Evolutionary conservation across 2,888 invertebrate species (phyloP).

Genomic region (Tachina grossa): DNA sequence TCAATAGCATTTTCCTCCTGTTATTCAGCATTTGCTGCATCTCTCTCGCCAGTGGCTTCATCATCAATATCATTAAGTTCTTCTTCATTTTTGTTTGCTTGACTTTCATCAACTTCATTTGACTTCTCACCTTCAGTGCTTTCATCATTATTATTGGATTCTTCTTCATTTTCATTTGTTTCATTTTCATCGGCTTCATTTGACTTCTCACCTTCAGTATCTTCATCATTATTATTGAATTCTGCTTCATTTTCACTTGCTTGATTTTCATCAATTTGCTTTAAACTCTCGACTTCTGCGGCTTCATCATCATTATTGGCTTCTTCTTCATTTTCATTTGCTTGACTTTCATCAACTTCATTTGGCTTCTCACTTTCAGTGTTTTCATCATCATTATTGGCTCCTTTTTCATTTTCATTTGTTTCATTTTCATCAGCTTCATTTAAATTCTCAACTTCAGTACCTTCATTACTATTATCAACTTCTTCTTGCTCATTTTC

Average conservation of each 20-base stretch:
- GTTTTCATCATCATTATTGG: background rate
- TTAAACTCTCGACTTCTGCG: background rate
- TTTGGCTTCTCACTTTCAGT: background rate
- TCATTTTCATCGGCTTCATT: background rate
- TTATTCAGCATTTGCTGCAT: too few species aligned
- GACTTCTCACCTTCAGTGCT: background rate
- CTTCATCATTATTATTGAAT: background rate
- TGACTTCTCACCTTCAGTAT: background rate
- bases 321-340: background rate
- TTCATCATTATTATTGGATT: too few species aligned
- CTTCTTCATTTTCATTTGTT: background rate
- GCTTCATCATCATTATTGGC: background rate
- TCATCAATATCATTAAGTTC: too few species aligned
- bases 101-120: background rate
- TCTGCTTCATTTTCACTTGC: background rate
- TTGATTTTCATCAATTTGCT: background rate
- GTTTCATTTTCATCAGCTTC: background rate
- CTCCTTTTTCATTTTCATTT: background rate
- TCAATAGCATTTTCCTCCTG: too few species aligned
- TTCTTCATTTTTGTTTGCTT: background rate
- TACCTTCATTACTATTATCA: background rate
- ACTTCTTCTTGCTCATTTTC: background rate
- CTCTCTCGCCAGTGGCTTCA: too few species aligned
- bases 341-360: background rate
- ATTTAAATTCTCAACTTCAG: background rate